Base-by-base conservation (phyloP, 2,797 vertebrate genomes). In the Poeciliopsis gracilis region DNA sequence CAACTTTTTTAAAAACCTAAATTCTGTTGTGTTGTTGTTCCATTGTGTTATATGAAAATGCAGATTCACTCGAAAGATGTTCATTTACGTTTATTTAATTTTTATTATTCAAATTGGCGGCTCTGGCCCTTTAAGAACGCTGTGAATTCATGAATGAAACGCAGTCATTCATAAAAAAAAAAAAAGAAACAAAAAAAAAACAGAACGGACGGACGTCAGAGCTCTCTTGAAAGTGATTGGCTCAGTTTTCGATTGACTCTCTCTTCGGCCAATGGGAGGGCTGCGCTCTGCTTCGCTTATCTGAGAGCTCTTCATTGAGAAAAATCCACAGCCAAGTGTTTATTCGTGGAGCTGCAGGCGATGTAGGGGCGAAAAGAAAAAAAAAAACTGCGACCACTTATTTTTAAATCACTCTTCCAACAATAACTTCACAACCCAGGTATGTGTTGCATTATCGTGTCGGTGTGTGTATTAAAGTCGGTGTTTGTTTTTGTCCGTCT, bases 61-160 rank as follows among this genome's bases (percentile, higher is more conserved):
- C 18, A 15, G 43, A 43, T 41, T 43, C 16, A 25, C 36, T 38
- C 36, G 2, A 69, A 43, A 70, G 25, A 28, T 1, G 30, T 55
- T 25, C 2, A 30, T 59, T 15, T 59, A 23, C 3, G 28, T 9
- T 4, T 28, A 16, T 13, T 0, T 36, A 51, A 13, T 46, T 28
- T 61, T 49, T 59, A 76, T 41, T 30, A 41, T 9, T n/a, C 20
- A 67, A 12, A n/a, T 43, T 45, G 33, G 73, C 9, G 0, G 73
- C 36, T 7, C 77, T 85, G 88, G 81, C 86, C 81, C 92, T 95
- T 95, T 96, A 96, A 95, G 91, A 88, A 30, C 75, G 73, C 81
- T 41, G 75, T 43, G 85, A 78, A 75, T 86, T 84, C 90, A 93
- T 95, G 94, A 96, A 95, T 96, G 95, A 95, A 96, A 92, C 90